These are phyloP conservation scores for Moxostoma hubbsi DNA, from an alignment of 2,797 vertebrate species.

Conservation along the genomic window DNA sequence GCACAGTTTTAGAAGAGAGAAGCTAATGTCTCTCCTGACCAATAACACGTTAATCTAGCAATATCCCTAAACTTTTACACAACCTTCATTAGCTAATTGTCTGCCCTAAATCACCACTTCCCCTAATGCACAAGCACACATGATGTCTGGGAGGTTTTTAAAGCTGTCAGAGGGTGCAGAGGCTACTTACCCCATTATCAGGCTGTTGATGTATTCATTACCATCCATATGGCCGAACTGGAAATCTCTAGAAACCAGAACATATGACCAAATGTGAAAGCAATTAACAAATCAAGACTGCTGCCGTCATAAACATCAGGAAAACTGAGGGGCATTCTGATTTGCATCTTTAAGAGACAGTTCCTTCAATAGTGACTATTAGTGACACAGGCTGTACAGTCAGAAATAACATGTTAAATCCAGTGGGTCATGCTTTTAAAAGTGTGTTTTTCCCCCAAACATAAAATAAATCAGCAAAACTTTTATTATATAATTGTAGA, in stretches of 20 bases:
- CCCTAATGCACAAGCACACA: neutral
- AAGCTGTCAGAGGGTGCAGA: neutral
- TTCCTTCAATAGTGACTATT: too few species aligned
- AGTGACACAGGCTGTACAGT: too few species aligned
- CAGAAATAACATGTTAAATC: too few species aligned
- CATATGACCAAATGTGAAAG: conserved; percentile 27
- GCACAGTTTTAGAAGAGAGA: too few species aligned
- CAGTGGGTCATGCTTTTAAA: too few species aligned
- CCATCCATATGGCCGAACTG: conserved; percentile 99
- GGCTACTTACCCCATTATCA: conserved; percentile 96
- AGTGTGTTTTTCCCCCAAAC: too few species aligned
- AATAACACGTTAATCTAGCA: too few species aligned
- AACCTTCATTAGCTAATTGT: neutral
- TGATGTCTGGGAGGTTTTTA: neutral
- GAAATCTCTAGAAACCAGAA: conserved; percentile 79
- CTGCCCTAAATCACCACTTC: too few species aligned
- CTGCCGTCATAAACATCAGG: neutral
- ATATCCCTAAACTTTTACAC: neutral
- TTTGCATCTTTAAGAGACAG: too few species aligned
- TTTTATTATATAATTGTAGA: too few species aligned
- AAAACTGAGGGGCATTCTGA: neutral
- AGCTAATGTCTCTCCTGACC: too few species aligned
- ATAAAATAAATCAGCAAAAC: too few species aligned
- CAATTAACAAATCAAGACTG: neutral
- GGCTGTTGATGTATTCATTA: conserved; percentile 95